These are phyloP conservation scores for Bembecia ichneumoniformis DNA, from an alignment of 2,888 invertebrate genomes.

Conservation along the genomic window DNA sequence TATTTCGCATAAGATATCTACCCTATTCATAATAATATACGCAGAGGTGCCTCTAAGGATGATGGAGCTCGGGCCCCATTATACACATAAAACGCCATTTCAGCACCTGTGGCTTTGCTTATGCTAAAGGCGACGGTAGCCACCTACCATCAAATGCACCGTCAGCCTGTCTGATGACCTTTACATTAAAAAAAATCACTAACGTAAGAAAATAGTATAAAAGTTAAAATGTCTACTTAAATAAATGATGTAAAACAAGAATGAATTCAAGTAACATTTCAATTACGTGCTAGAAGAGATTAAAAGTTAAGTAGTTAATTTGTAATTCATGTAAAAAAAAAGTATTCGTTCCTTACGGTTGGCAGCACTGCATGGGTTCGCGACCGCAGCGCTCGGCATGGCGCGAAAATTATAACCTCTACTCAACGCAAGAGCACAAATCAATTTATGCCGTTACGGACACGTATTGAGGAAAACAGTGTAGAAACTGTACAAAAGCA, in stretches of 20 bases:
- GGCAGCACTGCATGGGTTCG: constrained; percentile 42
- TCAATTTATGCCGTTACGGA: constrained; percentile 53
- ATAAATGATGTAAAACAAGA: not conserved
- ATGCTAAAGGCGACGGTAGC: no score
- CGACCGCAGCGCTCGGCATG: constrained; percentile 39
- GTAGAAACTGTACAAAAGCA: no score
- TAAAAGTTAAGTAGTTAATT: not conserved
- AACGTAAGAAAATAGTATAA: no score
- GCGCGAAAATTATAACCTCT: constrained; percentile 65
- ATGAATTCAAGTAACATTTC: not conserved
- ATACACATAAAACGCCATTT: no score
- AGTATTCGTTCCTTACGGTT: constrained; percentile 17
- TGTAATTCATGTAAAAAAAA: not conserved
- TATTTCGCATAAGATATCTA: no score
- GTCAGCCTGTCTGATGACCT: no score
- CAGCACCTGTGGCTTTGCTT: no score
- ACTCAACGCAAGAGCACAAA: constrained; percentile 39
- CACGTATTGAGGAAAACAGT: constrained; percentile 10
- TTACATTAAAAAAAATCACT: no score
- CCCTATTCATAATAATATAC: no score
- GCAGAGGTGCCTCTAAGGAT: no score
- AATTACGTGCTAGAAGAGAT: not conserved
- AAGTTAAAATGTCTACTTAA: not conserved
- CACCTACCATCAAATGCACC: no score
- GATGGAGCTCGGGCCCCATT: no score